phyloP scores from a whole-genome alignment of 1,140 invertebrate species.

The Pogonomyrmex barbatus region DNA sequence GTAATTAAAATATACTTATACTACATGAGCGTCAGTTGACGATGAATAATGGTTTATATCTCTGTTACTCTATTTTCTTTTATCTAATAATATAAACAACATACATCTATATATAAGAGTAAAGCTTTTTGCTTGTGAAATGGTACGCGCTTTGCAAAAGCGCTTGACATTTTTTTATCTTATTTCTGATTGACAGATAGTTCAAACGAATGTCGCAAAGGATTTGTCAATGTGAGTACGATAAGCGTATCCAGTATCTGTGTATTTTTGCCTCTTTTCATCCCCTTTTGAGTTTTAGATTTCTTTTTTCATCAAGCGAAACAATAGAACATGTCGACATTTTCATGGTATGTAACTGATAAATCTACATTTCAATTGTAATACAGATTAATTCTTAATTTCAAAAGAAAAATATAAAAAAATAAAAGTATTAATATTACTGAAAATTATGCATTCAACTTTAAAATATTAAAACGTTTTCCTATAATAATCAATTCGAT shows the following conservation, averaged over 20 bases:
- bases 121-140: conserved; percentile 28
- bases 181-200: conserved; percentile 40
- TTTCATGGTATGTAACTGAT: conserved; percentile 21
- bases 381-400: conserved; percentile 16
- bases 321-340: conserved; percentile 47
- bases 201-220: conserved; percentile 49
- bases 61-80: neutral
- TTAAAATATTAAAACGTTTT: conserved; percentile 25
- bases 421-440: conserved; percentile 17
- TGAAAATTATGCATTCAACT: neutral
- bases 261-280: conserved; percentile 28
- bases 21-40: neutral
- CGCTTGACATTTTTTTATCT: conserved; percentile 42
- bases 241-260: conserved; percentile 54
- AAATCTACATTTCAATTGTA: conserved; percentile 20
- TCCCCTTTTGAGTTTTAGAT: conserved; percentile 25
- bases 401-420: conserved; percentile 3
- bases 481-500: neutral
- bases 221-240: conserved; percentile 33
- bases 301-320: conserved; percentile 7
- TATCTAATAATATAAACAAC: neutral
- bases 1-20: neutral
- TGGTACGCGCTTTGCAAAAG: conserved; percentile 18
- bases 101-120: neutral
- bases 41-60: neutral